phyloP scores from a whole-genome alignment of 2,888 invertebrate species.

The Orthosia gothica region DNA sequence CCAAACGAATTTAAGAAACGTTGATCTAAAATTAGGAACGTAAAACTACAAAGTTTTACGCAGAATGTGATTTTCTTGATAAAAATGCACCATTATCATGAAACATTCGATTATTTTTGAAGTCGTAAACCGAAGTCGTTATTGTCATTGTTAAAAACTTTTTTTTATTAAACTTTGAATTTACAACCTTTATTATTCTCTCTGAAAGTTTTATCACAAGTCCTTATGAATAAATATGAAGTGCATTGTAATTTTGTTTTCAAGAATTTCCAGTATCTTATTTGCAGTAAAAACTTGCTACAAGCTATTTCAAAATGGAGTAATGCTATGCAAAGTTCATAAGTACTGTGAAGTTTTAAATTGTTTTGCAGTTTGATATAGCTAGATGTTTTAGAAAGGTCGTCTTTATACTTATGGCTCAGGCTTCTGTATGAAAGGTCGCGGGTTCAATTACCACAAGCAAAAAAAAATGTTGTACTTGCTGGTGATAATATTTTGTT shows the following conservation, averaged over 20 bases:
- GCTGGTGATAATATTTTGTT: too few species aligned
- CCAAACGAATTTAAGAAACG: not conserved
- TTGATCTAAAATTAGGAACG: too few species aligned
- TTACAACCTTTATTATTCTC: constrained; percentile 1
- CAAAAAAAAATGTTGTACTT: not conserved
- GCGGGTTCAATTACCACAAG: not conserved
- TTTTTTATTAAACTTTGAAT: constrained; percentile 13
- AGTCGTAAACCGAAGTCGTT: not conserved
- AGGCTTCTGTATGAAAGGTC: not conserved
- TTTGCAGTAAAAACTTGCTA: constrained; percentile 37
- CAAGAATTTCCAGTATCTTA: constrained; percentile 19
- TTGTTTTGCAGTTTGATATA: constrained; percentile 15
- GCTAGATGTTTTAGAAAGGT: constrained; percentile 11
- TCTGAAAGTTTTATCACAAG: constrained; percentile 27
- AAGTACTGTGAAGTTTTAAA: constrained; percentile 23
- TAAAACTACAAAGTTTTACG: not conserved
- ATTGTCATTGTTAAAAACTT: not conserved
- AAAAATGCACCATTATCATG: not conserved
- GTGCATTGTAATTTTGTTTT: constrained; percentile 16
- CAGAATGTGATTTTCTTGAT: not conserved
- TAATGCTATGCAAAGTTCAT: constrained; percentile 3
- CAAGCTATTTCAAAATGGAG: constrained; percentile 16
- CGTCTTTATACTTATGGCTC: not conserved
- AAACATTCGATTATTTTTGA: constrained; percentile 6
- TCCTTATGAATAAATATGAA: constrained; percentile 27